Base-by-base conservation (phyloP, 1,140 invertebrate species). In the Drosophila biarmipes region DNA sequence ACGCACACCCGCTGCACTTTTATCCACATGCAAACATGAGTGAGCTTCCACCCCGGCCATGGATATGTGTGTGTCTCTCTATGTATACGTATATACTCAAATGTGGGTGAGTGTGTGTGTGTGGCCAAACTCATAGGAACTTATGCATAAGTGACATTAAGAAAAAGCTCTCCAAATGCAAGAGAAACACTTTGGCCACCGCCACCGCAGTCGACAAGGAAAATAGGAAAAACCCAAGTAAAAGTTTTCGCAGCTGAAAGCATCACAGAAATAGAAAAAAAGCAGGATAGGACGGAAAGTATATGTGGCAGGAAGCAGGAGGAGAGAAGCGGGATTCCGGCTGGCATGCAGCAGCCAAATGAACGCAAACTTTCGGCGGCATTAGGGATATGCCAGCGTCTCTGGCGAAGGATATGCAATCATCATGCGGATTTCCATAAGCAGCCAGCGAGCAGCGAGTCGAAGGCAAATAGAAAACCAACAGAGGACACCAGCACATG, bases 131-230 rank as follows among this genome's bases (percentile, higher is more conserved):
- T 90, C 86, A 86, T 90, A 90, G 81, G 81, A 90, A 90, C 87
- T 90, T 90, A 90, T 90, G 87, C 86, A 90, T 90, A 90, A 90
- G 87, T 90, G 87, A 90, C 87, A 90, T 90, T 90, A 90, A 90
- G 87, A 87, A 90, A 90, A 90, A 90, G 87, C 87, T 90, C 87
- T 90, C 86, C 81, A 86, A 90, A 85, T 81, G 78, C 82, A 90
- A 90, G 84, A 90, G 73, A 90, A 90, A 86, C 84, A 89, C 84
- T 89, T 89, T 89, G 84, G 85, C 78, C 69, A 63, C 66, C 66
- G 61, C 63, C 52, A 77, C 55, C 62, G 51, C 62, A 66, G 69
- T 61, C 64, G 71, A 69, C 72, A 58, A 77, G 80, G 69, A 84
- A 76, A 79, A 84, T 84, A 45, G 61, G 49, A 82, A 87, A 89